A percentile compares a stretch with the other conserved stretches of the same genome.
These are phyloP conservation scores for Malaclemys terrapin DNA, from an alignment of 2,113 vertebrate genomes.

Conservation along the genomic window DNA sequence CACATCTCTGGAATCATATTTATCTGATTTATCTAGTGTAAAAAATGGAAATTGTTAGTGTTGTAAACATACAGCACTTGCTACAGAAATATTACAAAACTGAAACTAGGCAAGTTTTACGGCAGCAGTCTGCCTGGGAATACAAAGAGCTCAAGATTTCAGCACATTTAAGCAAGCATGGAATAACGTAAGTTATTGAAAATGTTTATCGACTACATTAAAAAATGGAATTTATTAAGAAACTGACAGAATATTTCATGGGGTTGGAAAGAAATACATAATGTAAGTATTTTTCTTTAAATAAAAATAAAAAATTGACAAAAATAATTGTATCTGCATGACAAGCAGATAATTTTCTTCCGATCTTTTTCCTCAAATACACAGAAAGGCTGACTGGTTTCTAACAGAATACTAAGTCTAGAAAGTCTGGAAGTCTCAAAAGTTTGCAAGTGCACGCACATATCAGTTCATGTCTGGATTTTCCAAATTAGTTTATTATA, in stretches of 20 bases:
- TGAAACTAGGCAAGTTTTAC: neutral
- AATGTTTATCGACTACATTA: neutral
- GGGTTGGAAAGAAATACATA: neutral
- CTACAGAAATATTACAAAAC: neutral
- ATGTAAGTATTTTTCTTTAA: neutral
- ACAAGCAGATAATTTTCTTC: neutral
- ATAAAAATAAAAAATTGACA: neutral
- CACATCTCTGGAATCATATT: conserved; percentile 93
- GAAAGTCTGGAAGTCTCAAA: neutral
- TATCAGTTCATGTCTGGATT: neutral
- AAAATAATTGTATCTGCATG: accelerated
- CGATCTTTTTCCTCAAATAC: neutral
- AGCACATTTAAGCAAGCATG: neutral
- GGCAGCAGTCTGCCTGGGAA: neutral
- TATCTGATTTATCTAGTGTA: conserved; percentile 86
- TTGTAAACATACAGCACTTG: neutral
- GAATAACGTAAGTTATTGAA: neutral
- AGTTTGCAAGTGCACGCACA: accelerated
- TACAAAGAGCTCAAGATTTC: neutral
- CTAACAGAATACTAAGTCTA: neutral
- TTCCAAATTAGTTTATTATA: neutral
- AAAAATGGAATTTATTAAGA: neutral
- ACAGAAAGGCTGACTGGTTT: neutral
- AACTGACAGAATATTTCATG: neutral
- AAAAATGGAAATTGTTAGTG: conserved; percentile 32